Evolutionary conservation across 2,113 vertebrate species (phyloP).

Genomic region (Propithecus coquereli): DNA sequence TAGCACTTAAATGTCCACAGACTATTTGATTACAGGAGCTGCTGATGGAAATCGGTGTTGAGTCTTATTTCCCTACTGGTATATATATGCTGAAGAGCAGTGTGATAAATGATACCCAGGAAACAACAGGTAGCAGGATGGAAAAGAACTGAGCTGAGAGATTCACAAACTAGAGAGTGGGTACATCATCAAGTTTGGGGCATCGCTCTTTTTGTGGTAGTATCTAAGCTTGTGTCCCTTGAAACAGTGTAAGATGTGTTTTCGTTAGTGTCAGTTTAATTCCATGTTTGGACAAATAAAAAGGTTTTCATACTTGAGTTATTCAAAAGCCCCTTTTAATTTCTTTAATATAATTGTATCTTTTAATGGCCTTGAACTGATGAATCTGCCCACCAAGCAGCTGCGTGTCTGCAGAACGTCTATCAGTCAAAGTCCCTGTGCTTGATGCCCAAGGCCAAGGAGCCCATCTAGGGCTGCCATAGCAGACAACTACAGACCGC

Average conservation of each 20-base stretch:
- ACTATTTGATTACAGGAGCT: neutral
- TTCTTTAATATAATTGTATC: neutral
- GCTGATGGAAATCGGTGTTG: neutral
- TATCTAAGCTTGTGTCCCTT: neutral
- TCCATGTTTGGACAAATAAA: neutral
- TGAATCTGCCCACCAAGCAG: neutral
- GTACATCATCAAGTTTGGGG: rapidly evolving
- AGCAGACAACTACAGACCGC: too few species aligned
- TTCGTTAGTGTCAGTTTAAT: neutral
- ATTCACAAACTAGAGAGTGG: neutral
- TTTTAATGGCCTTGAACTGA: neutral
- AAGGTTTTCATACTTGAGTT: neutral
- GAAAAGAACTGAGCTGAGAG: neutral
- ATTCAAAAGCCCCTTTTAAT: neutral
- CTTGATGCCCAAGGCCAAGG: neutral
- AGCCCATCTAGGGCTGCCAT: neutral
- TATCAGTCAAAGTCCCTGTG: neutral
- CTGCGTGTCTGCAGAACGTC: neutral
- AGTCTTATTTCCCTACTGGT: neutral
- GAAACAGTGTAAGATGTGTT: neutral
- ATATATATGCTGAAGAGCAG: neutral
- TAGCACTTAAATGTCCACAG: neutral
- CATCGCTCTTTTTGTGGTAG: neutral
- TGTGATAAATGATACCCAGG: neutral
- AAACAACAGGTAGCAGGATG: neutral